Evolutionary conservation across 2,797 vertebrate genomes (phyloP).

Genomic region (Cyclura pinguis): DNA sequence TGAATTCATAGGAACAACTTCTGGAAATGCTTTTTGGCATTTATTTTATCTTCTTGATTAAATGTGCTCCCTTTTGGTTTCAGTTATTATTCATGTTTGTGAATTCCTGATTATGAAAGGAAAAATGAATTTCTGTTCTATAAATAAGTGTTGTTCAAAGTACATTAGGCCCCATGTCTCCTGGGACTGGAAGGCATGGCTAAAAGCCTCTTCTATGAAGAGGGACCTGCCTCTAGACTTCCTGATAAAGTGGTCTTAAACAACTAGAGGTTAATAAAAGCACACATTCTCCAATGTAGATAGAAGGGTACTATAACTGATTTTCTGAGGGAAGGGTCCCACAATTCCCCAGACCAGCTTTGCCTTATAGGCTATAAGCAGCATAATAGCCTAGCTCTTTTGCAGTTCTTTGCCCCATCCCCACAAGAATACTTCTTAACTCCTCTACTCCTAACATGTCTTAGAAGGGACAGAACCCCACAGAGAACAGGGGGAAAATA

Average conservation of each 20-base stretch:
- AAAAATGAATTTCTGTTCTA: background rate
- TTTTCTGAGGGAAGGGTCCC: background rate
- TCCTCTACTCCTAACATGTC: background rate
- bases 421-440: background rate
- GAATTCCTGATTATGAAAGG: background rate
- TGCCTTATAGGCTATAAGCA: background rate
- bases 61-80: too few relatives aligned
- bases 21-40: background rate
- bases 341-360: background rate
- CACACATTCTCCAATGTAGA: background rate
- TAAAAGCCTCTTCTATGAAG: background rate
- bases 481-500: background rate
- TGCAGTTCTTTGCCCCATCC: background rate
- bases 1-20: background rate
- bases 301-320: background rate
- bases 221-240: background rate
- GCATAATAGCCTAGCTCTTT: background rate
- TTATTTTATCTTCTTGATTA: too few relatives aligned
- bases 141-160: background rate
- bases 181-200: background rate
- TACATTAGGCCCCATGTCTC: background rate
- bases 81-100: background rate
- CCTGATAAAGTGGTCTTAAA: background rate
- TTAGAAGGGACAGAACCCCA: background rate
- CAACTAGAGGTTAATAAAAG: background rate